Conservation (phyloP, 2,888 invertebrate genomes). For the Cosmia pyralina region DNA sequence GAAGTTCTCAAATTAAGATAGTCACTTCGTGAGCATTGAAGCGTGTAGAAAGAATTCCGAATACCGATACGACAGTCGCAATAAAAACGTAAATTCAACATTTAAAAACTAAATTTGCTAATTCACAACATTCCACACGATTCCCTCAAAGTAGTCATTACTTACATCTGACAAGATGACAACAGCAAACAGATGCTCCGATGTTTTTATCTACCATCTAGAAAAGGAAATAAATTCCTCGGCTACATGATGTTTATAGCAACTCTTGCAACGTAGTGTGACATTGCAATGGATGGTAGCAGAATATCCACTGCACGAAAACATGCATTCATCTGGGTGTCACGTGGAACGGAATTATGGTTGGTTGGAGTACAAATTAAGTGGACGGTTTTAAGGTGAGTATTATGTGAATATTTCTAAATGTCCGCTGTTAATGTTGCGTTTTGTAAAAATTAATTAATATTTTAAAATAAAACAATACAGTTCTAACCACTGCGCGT, state of each 20-base stretch:
- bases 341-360: slow-evolving; percentile 18
- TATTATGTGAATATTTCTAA: background rate
- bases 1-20: background rate
- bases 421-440: too few relatives aligned
- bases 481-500: too few relatives aligned
- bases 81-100: slow-evolving; percentile 25
- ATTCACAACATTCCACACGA: slow-evolving; percentile 29
- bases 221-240: slow-evolving; percentile 58
- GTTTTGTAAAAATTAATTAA: too few relatives aligned
- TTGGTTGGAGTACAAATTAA: slow-evolving; percentile 16
- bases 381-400: slow-evolving; percentile 11
- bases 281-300: slow-evolving; percentile 10
- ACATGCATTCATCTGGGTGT: slow-evolving; percentile 13
- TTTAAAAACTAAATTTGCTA: slow-evolving; percentile 7
- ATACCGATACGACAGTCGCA: slow-evolving; percentile 8
- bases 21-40: background rate
- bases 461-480: too few relatives aligned
- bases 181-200: slow-evolving; percentile 25
- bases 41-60: background rate
- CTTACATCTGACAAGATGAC: slow-evolving; percentile 37
- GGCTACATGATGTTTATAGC: slow-evolving; percentile 30
- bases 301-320: slow-evolving; percentile 36
- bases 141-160: slow-evolving; percentile 24
- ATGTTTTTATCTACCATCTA: slow-evolving; percentile 52
- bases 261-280: slow-evolving; percentile 25